phyloP scores from a whole-genome alignment of 1,140 invertebrate species.

The Pseudobourletiella spinata region DNA sequence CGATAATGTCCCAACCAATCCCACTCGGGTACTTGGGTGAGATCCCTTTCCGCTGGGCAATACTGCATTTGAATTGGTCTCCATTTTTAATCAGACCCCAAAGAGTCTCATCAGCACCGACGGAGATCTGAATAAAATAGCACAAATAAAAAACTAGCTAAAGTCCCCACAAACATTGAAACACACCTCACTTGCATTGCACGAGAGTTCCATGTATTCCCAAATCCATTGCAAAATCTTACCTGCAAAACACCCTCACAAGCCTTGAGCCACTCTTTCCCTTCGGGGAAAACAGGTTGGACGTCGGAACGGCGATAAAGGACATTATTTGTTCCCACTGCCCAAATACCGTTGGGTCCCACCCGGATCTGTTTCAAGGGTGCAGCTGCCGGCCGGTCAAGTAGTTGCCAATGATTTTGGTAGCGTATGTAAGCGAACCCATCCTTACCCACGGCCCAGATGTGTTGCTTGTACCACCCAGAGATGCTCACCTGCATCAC shows the following conservation, averaged over 20 bases:
- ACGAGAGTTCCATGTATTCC: too few species aligned
- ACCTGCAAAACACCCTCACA: constrained; percentile 29
- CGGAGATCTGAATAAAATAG: constrained; percentile 13
- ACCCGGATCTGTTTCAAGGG: constrained; percentile 37
- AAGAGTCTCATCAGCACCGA: constrained; percentile 17
- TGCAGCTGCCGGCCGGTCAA: constrained; percentile 37
- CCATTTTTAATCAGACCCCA: constrained; percentile 26
- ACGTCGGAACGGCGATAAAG: constrained; percentile 42
- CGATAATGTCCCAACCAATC: constrained; percentile 28
- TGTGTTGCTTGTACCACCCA: constrained; percentile 54
- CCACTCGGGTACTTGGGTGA: constrained; percentile 13
- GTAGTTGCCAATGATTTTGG: constrained; percentile 37
- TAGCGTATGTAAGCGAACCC: constrained; percentile 60
- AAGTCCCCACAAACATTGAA: neutral
- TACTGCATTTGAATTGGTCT: constrained; percentile 18
- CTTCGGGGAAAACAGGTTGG: constrained; percentile 40
- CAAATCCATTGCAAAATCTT: too few species aligned
- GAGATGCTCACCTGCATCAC: constrained; percentile 38
- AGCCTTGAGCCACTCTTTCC: constrained; percentile 39
- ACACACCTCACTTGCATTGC: neutral
- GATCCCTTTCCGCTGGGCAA: constrained; percentile 26
- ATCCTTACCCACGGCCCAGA: constrained; percentile 79
- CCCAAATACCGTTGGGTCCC: constrained; percentile 26
- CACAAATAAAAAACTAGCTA: neutral
- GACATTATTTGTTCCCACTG: constrained; percentile 28